A percentile compares a stretch with the other conserved stretches of the same genome.
These are phyloP conservation scores for Tylochromis polylepis DNA, from an alignment of 2,113 vertebrate genomes.

Conservation along the genomic window DNA sequence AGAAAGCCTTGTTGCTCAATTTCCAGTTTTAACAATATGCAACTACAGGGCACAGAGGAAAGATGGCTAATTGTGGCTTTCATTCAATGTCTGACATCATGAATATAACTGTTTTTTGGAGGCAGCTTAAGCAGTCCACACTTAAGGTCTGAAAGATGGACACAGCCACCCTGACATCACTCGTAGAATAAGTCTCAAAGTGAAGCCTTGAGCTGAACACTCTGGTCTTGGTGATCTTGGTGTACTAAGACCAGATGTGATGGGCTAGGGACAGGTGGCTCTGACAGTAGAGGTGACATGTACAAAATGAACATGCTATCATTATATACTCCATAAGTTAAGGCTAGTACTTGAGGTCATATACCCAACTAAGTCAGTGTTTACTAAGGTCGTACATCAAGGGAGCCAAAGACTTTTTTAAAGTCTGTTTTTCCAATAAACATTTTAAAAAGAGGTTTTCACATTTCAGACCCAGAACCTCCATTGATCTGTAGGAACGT, in stretches of 20 bases:
- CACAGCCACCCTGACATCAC: not conserved
- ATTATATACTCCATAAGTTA: not conserved
- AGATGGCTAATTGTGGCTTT: not conserved
- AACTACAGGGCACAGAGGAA: not conserved
- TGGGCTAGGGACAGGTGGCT: not conserved
- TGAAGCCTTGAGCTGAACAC: not conserved
- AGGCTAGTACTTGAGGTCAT: not conserved
- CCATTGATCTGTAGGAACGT: not conserved
- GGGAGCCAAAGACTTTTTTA: not conserved
- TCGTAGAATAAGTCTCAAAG: not conserved
- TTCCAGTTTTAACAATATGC: constrained; percentile 3
- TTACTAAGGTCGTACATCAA: not conserved
- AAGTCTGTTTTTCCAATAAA: not conserved
- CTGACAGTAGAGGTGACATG: not conserved
- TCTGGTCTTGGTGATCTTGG: not conserved
- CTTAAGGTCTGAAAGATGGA: not conserved
- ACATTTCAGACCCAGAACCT: not conserved
- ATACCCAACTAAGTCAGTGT: not conserved
- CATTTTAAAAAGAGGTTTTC: not conserved
- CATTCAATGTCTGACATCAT: not conserved
- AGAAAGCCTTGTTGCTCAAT: constrained; percentile 15
- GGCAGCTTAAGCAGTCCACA: not conserved
- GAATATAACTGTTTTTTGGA: not conserved
- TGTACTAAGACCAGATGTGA: not conserved
- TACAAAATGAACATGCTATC: not conserved